Conservation (phyloP, 2,113 vertebrate genomes). For the Tragelaphus imberbis region DNA sequence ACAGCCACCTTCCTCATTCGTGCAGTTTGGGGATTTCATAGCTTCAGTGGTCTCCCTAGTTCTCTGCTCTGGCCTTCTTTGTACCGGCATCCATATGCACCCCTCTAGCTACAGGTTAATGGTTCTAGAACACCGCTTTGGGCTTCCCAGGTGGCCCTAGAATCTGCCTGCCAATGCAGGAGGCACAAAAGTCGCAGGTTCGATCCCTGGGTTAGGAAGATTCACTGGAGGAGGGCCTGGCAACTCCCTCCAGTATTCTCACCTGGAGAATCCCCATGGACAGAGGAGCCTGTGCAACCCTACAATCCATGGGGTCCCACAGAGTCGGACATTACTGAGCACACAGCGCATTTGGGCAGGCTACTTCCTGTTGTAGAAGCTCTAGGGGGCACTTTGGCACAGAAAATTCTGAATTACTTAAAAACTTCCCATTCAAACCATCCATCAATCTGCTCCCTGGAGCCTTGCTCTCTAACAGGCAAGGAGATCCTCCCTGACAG, state of each 20-base stretch:
- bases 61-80: neutral
- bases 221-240: neutral
- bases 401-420: neutral
- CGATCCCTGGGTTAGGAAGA: neutral
- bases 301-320: fast-evolving
- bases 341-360: neutral
- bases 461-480: neutral
- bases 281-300: neutral
- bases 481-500: neutral
- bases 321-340: neutral
- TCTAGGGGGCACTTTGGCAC: neutral
- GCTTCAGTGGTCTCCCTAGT: neutral
- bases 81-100: neutral
- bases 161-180: neutral
- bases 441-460: no score
- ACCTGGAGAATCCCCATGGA: neutral
- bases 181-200: neutral
- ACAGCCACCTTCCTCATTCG: neutral
- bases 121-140: neutral
- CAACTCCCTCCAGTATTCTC: neutral
- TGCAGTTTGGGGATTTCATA: fast-evolving
- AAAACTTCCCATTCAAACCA: neutral
- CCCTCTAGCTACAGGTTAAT: neutral
- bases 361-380: neutral
- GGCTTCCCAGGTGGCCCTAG: neutral